These are phyloP conservation scores for Oryzias dopingdopingensis DNA, from an alignment of 2,797 vertebrate species.

Conservation along the genomic window DNA sequence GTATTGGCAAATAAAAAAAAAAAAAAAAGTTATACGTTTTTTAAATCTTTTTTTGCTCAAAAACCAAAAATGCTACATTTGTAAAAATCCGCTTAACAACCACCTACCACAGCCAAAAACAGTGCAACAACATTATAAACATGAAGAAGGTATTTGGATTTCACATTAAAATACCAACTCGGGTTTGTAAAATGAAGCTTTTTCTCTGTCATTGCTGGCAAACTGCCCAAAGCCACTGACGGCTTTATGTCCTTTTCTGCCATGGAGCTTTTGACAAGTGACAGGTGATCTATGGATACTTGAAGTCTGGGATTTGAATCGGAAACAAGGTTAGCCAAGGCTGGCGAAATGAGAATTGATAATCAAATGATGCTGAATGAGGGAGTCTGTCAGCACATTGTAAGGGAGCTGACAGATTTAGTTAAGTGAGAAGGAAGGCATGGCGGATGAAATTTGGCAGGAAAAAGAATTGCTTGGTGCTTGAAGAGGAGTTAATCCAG, in stretches of 20 bases:
- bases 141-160: conserved; percentile 46
- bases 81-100: conserved; percentile 3
- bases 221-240: conserved; percentile 50
- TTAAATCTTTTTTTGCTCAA: no score
- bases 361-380: conserved; percentile 75
- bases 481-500: conserved; percentile 54
- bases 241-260: conserved; percentile 60
- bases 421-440: conserved; percentile 71
- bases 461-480: conserved; percentile 66
- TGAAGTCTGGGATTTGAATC: conserved; percentile 67
- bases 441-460: conserved; percentile 71
- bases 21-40: no score
- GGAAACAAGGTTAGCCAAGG: conserved; percentile 64
- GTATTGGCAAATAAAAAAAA: no score
- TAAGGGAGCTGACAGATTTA: conserved; percentile 70
- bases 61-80: no score
- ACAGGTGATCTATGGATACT: conserved; percentile 73
- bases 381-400: conserved; percentile 69
- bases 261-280: conserved; percentile 57
- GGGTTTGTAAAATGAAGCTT: conserved; percentile 51
- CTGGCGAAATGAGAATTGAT: conserved; percentile 75
- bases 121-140: conserved; percentile 26
- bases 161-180: conserved; percentile 50
- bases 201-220: conserved; percentile 47
- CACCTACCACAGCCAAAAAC: conserved; percentile 8